These are phyloP conservation scores for Dendropsophus ebraccatus DNA, from an alignment of 2,113 vertebrate species.

Conservation along the genomic window DNA sequence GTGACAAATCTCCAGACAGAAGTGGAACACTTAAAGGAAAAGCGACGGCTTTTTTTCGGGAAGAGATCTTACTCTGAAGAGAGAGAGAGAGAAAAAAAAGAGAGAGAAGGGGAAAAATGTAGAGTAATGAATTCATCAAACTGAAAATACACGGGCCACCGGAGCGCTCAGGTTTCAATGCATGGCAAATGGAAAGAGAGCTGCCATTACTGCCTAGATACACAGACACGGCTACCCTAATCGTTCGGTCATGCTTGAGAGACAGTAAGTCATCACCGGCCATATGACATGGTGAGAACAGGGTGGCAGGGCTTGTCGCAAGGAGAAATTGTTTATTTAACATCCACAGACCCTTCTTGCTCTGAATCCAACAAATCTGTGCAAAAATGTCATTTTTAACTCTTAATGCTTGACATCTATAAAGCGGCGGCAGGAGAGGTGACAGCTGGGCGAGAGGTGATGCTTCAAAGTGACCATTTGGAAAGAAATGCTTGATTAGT, in stretches of 20 bases:
- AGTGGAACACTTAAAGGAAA: conserved; percentile 69
- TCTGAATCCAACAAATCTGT: conserved; percentile 22
- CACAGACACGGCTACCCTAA: conserved; percentile 73
- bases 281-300: conserved; percentile 74
- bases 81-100: no score
- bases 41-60: conserved; percentile 60
- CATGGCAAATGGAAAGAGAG: conserved; percentile 78
- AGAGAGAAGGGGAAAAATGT: conserved; percentile 60
- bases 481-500: conserved; percentile 3
- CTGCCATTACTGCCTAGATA: conserved; percentile 74
- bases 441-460: background rate
- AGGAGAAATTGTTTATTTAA: conserved; percentile 79
- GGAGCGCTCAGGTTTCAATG: conserved; percentile 77
- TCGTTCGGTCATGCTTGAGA: conserved; percentile 80
- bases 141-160: conserved; percentile 77
- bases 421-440: background rate
- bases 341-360: conserved; percentile 62
- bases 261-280: conserved; percentile 76
- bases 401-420: conserved; percentile 29
- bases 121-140: conserved; percentile 82
- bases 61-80: conserved; percentile 62
- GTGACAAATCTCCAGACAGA: conserved; percentile 66
- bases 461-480: background rate
- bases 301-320: conserved; percentile 72
- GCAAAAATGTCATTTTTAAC: conserved; percentile 39